Conservation (phyloP, 2,888 invertebrate species). For the Eudasyphora cyanicolor region DNA sequence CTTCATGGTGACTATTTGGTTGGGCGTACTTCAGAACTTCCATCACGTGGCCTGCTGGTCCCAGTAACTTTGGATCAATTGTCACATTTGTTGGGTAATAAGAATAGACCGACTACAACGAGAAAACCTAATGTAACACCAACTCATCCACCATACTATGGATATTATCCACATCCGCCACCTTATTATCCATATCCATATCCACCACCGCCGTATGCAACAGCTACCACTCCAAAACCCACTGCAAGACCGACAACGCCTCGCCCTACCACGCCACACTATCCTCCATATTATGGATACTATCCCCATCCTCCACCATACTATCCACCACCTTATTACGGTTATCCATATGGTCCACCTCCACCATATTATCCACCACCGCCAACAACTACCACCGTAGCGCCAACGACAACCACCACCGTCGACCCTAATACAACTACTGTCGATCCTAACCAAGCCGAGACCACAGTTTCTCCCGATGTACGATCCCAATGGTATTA, state of each 20-base stretch:
- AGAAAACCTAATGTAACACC: not conserved
- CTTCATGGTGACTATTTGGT: not conserved
- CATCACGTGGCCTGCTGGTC: not conserved
- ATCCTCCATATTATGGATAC: not conserved
- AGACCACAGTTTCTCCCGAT: too few relatives aligned
- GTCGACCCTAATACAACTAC: not conserved
- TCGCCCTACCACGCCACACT: not conserved
- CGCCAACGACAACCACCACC: not conserved
- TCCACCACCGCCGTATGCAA: not conserved
- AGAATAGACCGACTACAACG: not conserved
- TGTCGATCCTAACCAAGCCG: not conserved
- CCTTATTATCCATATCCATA: slow-evolving; percentile 26
- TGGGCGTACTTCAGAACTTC: too few relatives aligned
- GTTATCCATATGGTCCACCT: not conserved
- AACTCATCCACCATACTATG: slow-evolving; percentile 6
- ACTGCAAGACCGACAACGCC: not conserved
- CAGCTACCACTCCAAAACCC: slow-evolving; percentile 6
- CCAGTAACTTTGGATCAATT: not conserved
- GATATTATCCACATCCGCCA: slow-evolving; percentile 15
- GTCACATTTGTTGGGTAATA: not conserved
- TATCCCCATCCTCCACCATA: slow-evolving; percentile 1
- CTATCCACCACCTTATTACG: not conserved
- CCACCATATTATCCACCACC: not conserved
- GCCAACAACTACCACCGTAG: not conserved
- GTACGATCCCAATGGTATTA: too few relatives aligned